phyloP scores from a whole-genome alignment of 2,113 vertebrate genomes.

The Anarhynchus alexandrinus region DNA sequence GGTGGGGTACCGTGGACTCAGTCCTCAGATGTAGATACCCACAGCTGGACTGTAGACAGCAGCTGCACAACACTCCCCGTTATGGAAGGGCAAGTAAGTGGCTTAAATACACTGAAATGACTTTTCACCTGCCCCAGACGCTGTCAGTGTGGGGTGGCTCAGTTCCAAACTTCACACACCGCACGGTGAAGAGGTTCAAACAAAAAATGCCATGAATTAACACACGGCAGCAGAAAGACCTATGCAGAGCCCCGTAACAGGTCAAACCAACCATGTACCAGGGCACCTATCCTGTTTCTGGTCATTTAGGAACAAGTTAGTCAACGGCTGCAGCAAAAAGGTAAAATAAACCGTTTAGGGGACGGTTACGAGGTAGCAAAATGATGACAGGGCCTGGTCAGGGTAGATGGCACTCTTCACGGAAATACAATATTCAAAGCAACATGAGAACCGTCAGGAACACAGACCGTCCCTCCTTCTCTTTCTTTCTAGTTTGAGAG shows the following conservation, averaged over 20 bases:
- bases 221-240: background rate
- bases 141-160: background rate
- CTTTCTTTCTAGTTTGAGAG: background rate
- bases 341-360: background rate
- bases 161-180: background rate
- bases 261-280: background rate
- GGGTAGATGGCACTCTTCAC: fast-evolving
- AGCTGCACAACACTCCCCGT: background rate
- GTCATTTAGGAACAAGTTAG: background rate
- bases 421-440: background rate
- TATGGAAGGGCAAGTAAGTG: background rate
- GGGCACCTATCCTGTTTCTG: background rate
- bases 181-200: background rate
- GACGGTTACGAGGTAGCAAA: fast-evolving
- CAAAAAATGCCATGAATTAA: background rate
- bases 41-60: background rate
- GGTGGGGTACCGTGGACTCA: background rate
- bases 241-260: fast-evolving
- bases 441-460: fast-evolving
- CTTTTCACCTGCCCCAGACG: background rate
- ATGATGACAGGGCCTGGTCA: background rate
- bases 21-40: background rate
- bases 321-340: background rate
- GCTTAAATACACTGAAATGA: background rate
- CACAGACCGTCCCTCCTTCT: background rate